phyloP scores from a whole-genome alignment of 2,113 vertebrate species.

The Talpa occidentalis region DNA sequence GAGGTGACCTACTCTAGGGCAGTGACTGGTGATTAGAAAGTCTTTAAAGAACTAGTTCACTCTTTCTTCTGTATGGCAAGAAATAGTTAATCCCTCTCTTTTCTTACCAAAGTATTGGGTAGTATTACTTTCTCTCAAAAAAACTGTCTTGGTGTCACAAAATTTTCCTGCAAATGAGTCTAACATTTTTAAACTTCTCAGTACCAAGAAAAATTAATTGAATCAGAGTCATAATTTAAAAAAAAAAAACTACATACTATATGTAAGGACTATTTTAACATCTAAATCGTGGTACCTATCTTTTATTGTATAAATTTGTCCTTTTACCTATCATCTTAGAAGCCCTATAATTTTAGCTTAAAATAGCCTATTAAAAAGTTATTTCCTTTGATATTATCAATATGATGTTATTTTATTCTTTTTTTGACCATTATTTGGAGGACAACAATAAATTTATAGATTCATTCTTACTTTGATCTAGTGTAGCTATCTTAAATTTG shows the following conservation, averaged over 20 bases:
- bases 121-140: background rate
- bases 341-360: background rate
- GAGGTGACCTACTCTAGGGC: background rate
- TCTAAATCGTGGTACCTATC: slow-evolving; percentile 41
- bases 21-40: background rate
- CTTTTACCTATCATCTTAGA: background rate
- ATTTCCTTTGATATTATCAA: slow-evolving; percentile 50
- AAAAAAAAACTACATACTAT: background rate
- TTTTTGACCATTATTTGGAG: slow-evolving; percentile 56
- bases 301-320: background rate
- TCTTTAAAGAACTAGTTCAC: background rate
- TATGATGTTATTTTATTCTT: slow-evolving; percentile 67
- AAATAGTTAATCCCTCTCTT: background rate
- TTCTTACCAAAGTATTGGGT: background rate
- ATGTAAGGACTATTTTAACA: background rate
- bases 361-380: slow-evolving; percentile 49
- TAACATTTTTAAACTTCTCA: background rate
- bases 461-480: slow-evolving; percentile 63
- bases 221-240: background rate
- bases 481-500: slow-evolving; percentile 60
- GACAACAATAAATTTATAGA: slow-evolving; percentile 65
- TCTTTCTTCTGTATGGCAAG: slow-evolving; percentile 27
- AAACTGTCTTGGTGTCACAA: background rate
- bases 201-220: slow-evolving; percentile 9
- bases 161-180: background rate